Evolutionary conservation across 2,797 vertebrate genomes (phyloP), one percentile per base, ranked within the genome.

Genomic region (Esox lucius): DNA sequence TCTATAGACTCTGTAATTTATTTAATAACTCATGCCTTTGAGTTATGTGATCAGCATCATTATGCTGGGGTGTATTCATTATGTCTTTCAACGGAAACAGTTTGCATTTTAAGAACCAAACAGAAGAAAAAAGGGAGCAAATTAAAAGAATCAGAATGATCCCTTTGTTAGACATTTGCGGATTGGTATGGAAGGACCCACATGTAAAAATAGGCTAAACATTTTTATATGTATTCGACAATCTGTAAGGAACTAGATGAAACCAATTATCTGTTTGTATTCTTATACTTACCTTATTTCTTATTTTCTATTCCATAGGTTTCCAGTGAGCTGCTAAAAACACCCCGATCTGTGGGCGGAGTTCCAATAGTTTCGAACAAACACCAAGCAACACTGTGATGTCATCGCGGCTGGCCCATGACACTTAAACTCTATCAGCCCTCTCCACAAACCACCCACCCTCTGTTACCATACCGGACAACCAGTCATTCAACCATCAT

Each of bases 331-430:
- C 86, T 86, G 82, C 83, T 89, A 77, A 83, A 81, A 68, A 71
- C 33, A 72, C 46, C 81, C 75, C 80, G 85, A 81, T 28, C 89
- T 90, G 90, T 89, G 88, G 90, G 89, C 84, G 81, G 75, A 87
- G 75, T 92, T 87, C 81, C 81, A 66, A 84, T 75, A 83, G 78
- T 86, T 87, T 87, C 89, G 82, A 83, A 88, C 87, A 73, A 78
- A 72, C 93, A 96, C 96, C 97, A 93, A 90, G 88, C 84, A 95
- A 95, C 95, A 96, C 95, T 95, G 96, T 96, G 95, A 96, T 93
- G 93, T 94, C 85, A 87, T 90, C 87, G 90, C 88, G 89, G 89
- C 91, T 90, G 89, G 89, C 89, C 90, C 90, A 91, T 92, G 92
- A 91, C 91, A 91, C 90, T 82, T 83, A 89, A 89, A 91, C 95